These are phyloP conservation scores for Poecilia latipinna DNA, from an alignment of 2,113 vertebrate genomes.

Conservation along the genomic window DNA sequence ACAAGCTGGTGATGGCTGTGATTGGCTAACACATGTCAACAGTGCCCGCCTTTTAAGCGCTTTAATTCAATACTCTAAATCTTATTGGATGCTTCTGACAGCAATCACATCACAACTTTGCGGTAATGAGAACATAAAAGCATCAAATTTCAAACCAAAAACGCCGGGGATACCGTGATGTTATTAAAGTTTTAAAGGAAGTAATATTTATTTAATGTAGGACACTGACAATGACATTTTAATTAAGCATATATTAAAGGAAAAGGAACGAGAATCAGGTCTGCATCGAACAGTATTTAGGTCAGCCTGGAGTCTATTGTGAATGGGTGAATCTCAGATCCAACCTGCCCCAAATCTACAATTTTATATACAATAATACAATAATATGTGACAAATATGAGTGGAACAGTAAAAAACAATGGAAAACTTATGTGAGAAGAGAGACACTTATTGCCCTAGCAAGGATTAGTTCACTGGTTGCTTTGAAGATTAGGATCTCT, in stretches of 20 bases:
- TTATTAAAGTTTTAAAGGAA: not conserved
- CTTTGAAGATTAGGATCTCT: not conserved
- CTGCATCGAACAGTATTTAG: not conserved
- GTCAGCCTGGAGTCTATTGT: not conserved
- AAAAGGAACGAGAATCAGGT: too few species aligned
- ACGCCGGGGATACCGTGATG: too few species aligned
- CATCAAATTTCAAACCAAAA: not conserved
- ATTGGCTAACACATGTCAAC: conserved; percentile 49
- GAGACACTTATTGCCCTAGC: not conserved
- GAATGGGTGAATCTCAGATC: not conserved
- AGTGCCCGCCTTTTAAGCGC: conserved; percentile 38
- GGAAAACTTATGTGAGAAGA: not conserved
- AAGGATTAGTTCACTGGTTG: not conserved
- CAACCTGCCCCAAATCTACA: not conserved
- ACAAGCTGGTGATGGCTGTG: not conserved
- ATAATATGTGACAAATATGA: not conserved
- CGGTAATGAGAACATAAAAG: not conserved
- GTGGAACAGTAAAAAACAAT: not conserved
- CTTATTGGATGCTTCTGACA: conserved; percentile 27
- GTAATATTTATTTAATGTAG: not conserved
- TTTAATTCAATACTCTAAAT: accelerated
- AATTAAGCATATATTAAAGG: not conserved
- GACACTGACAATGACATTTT: not conserved
- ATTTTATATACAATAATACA: too few species aligned
- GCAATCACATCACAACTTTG: conserved; percentile 30